Conservation (phyloP, 2,113 vertebrate species). For the Campylomormyrus tamandua region DNA sequence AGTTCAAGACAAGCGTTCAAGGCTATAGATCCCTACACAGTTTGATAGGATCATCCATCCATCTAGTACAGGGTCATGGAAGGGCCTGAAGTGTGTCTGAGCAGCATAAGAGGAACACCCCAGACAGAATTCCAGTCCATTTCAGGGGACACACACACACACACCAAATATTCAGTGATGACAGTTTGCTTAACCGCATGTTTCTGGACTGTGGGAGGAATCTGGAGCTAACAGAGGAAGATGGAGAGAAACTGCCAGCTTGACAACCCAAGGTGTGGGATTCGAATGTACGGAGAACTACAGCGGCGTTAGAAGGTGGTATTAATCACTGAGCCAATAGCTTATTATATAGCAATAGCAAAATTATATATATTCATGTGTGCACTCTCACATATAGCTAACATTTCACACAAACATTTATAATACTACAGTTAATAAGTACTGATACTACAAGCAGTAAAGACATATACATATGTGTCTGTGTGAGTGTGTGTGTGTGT, state of each 20-base stretch:
- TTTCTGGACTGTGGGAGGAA: neutral
- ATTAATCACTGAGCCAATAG: neutral
- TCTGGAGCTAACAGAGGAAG: neutral
- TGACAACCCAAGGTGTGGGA: neutral
- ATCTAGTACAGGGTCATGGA: neutral
- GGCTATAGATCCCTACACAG: neutral
- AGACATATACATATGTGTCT: neutral
- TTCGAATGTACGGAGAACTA: neutral
- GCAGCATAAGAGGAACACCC: neutral
- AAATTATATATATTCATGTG: neutral
- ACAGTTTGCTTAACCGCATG: neutral
- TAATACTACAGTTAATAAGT: neutral
- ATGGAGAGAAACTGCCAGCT: neutral
- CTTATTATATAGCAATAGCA: neutral
- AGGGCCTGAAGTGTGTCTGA: neutral
- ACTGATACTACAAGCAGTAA: neutral
- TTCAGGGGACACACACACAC: neutral
- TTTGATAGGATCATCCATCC: neutral
- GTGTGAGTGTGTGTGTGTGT: neutral
- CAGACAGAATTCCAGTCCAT: neutral
- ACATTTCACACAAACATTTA: conserved; percentile 12
- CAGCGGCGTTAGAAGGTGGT: neutral
- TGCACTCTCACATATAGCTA: neutral
- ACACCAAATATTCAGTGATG: neutral
- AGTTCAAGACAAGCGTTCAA: neutral